These are phyloP conservation scores for Caenorhabditis tropicalis DNA, from an alignment of 1,140 invertebrate genomes.

Conservation along the genomic window DNA sequence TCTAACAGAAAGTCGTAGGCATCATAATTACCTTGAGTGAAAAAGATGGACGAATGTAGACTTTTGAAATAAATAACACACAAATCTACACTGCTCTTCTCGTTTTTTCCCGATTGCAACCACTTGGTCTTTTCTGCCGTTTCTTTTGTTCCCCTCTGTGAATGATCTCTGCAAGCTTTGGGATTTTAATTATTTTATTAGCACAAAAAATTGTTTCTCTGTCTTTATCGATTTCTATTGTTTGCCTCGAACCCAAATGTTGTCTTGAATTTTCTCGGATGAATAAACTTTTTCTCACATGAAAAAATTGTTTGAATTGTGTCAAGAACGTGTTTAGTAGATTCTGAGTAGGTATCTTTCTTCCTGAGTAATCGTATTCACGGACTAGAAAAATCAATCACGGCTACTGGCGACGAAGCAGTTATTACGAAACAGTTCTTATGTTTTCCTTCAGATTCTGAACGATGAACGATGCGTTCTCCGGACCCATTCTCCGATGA, in stretches of 20 bases:
- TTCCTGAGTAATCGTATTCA: not conserved
- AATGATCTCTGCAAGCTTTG: constrained; percentile 37
- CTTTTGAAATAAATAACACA: not conserved
- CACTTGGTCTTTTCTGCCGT: constrained; percentile 23
- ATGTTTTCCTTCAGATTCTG: not conserved
- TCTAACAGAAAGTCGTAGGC: not conserved
- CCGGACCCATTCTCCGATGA: not conserved
- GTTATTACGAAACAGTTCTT: not conserved
- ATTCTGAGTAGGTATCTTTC: not conserved
- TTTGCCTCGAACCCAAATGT: not conserved
- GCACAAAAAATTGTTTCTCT: constrained; percentile 20
- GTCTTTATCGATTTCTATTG: constrained; percentile 16
- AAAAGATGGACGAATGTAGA: not conserved
- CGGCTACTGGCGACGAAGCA: not conserved
- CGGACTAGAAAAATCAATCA: not conserved
- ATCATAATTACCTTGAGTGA: not conserved
- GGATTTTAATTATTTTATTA: constrained; percentile 41
- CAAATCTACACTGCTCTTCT: not conserved
- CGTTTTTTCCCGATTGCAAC: constrained; percentile 7
- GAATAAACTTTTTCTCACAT: constrained; percentile 42
- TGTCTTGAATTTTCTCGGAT: constrained; percentile 35
- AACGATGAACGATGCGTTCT: constrained; percentile 8
- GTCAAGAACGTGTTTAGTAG: not conserved
- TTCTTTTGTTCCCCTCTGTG: constrained; percentile 36
- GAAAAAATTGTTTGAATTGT: not conserved